Conservation (phyloP, 2,797 vertebrate genomes). For the Helarctos malayanus region DNA sequence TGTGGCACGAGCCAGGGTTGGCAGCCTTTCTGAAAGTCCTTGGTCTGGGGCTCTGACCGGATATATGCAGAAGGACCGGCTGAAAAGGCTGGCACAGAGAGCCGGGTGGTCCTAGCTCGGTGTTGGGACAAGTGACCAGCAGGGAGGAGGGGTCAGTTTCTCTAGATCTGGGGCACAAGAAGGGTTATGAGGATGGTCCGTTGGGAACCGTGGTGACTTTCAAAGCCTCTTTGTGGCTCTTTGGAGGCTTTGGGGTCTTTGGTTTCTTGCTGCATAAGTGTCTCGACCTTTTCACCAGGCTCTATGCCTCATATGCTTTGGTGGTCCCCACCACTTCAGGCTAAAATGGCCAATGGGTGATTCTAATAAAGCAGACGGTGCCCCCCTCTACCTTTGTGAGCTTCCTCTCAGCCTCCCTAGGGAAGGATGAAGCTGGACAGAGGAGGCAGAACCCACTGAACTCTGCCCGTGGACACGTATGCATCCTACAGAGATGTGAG, state of each 20-base stretch:
- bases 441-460: background rate
- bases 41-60: background rate
- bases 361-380: background rate
- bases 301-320: background rate
- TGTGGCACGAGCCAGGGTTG: background rate
- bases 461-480: accelerated
- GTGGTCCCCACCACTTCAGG: background rate
- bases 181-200: background rate
- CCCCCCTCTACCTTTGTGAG: background rate
- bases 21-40: background rate
- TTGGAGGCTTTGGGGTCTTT: background rate
- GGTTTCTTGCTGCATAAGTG: accelerated
- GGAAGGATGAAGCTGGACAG: background rate
- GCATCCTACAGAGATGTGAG: background rate
- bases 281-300: background rate
- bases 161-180: background rate
- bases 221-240: background rate
- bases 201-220: background rate
- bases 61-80: background rate
- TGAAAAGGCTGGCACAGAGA: background rate
- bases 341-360: background rate
- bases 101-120: background rate
- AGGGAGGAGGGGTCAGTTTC: background rate
- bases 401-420: background rate
- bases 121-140: background rate